A percentile compares a stretch with the other conserved stretches of the same genome.
These are phyloP conservation scores for Leptinotarsa defecta DNA, from an alignment of 1,140 invertebrate species.

Conservation along the genomic window DNA sequence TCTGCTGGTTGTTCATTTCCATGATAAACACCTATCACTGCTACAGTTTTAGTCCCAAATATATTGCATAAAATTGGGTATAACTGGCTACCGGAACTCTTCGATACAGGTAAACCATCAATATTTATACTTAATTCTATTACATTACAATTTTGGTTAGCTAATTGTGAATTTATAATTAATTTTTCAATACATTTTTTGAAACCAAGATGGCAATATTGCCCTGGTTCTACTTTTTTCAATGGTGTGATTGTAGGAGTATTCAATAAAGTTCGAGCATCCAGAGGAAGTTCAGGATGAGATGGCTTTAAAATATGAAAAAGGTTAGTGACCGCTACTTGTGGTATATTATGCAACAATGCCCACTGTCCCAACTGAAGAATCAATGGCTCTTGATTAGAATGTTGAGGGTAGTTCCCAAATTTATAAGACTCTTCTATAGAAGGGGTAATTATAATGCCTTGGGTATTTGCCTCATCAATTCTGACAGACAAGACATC, in stretches of 20 bases:
- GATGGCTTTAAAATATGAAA: neutral
- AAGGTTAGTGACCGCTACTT: neutral
- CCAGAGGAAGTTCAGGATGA: neutral
- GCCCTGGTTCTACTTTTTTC: neutral
- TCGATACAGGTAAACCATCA: slow-evolving; percentile 6
- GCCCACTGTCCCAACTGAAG: slow-evolving; percentile 4
- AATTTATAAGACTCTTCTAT: neutral
- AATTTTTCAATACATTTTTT: neutral
- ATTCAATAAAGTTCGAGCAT: slow-evolving; percentile 1
- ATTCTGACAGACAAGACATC: neutral
- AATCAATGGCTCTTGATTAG: neutral
- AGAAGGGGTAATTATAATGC: neutral
- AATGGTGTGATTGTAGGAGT: neutral
- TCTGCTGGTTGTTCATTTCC: neutral
- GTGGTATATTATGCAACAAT: neutral
- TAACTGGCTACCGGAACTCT: neutral
- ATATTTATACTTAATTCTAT: slow-evolving; percentile 12
- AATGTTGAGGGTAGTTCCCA: neutral
- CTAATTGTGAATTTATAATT: neutral
- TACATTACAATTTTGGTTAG: neutral
- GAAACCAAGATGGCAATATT: neutral
- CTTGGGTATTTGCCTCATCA: neutral
- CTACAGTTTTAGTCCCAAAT: neutral
- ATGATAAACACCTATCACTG: slow-evolving; percentile 1
- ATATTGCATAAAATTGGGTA: slow-evolving; percentile 5